Conservation (phyloP, 1,140 invertebrate genomes). For the Drosophila pachea region DNA sequence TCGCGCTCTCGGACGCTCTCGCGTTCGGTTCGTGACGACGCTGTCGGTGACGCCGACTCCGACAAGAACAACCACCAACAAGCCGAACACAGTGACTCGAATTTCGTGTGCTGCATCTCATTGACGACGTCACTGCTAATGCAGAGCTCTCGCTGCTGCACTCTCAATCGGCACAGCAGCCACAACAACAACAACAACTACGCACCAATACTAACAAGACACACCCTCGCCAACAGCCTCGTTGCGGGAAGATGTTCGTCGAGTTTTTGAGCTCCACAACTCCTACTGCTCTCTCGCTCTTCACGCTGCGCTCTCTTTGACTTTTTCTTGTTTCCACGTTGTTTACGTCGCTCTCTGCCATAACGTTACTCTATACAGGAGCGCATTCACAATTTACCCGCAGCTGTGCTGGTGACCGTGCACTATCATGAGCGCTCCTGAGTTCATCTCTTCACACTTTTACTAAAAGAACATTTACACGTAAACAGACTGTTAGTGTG, state of each 20-base stretch:
- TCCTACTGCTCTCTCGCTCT: constrained; percentile 2
- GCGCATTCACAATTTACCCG: constrained; percentile 6
- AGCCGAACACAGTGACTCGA: constrained; percentile 7
- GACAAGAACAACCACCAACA: constrained; percentile 37
- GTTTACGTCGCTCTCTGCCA: constrained; percentile 21
- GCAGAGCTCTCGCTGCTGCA: constrained; percentile 21
- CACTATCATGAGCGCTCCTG: constrained; percentile 3
- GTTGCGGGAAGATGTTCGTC: constrained; percentile 29
- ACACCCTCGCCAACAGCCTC: constrained; percentile 30
- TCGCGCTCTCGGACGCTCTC: constrained; percentile 9
- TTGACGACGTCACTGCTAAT: constrained; percentile 29
- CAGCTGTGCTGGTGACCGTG: neutral
- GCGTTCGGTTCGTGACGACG: constrained; percentile 19
- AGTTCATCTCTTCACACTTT: constrained; percentile 35
- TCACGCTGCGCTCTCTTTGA: constrained; percentile 16
- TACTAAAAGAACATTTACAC: constrained; percentile 34
- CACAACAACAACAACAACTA: constrained; percentile 1
- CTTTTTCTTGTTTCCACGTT: constrained; percentile 19
- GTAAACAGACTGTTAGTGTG: constrained; percentile 16
- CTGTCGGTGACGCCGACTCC: constrained; percentile 12
- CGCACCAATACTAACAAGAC: constrained; percentile 21
- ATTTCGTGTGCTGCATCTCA: constrained; percentile 44
- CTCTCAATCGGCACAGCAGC: constrained; percentile 11
- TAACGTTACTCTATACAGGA: constrained; percentile 16
- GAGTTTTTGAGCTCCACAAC: constrained; percentile 30